Conservation (phyloP, 2,113 vertebrate species). For the Oophaga pumilio region DNA sequence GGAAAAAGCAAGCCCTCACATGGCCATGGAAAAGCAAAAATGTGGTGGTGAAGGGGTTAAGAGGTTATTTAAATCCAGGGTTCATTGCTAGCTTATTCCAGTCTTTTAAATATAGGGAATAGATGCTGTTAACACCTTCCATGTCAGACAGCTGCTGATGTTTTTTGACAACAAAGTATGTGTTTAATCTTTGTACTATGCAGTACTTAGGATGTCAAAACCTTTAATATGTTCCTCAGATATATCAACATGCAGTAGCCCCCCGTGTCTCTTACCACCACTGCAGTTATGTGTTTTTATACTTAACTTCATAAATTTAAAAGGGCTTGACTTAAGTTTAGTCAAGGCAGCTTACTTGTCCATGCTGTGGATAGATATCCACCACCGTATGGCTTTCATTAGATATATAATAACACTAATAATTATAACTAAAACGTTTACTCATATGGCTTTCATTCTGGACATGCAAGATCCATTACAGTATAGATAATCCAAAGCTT, state of each 20-base stretch:
- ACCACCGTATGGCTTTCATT: slow-evolving; percentile 39
- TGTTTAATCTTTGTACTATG: neutral
- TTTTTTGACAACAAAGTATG: neutral
- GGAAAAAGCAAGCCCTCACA: too few species aligned
- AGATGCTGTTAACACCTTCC: neutral
- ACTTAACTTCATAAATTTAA: slow-evolving; percentile 17
- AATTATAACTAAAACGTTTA: slow-evolving; percentile 35
- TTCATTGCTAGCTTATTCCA: neutral
- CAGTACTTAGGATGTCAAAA: neutral
- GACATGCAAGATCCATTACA: slow-evolving; percentile 49
- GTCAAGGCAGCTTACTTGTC: neutral
- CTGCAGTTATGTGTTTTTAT: slow-evolving; percentile 25
- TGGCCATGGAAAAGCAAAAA: too few species aligned
- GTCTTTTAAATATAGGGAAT: neutral
- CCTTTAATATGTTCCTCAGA: neutral
- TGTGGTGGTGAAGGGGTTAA: too few species aligned
- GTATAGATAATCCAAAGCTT: slow-evolving; percentile 53
- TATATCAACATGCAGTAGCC: neutral
- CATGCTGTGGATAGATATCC: slow-evolving; percentile 16
- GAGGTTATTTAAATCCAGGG: neutral
- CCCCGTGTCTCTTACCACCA: neutral
- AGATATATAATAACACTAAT: slow-evolving; percentile 32
- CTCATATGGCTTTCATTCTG: slow-evolving; percentile 40
- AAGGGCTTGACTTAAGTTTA: slow-evolving; percentile 19
- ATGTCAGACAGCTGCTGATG: neutral